phyloP scores from a whole-genome alignment of 2,797 vertebrate genomes.

The Mergus octosetaceus region DNA sequence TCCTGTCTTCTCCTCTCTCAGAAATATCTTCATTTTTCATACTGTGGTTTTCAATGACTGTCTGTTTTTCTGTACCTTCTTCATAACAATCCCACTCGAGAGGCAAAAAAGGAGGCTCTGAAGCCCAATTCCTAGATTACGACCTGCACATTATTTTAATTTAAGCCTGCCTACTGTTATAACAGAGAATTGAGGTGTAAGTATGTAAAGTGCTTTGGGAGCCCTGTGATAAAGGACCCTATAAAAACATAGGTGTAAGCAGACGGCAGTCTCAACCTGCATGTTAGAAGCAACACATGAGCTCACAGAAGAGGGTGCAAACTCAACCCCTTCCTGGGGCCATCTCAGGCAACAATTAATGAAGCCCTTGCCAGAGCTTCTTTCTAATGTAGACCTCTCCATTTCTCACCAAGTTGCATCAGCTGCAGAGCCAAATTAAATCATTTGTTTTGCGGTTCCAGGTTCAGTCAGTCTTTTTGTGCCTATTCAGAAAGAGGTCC shows the following conservation, averaged over 20 bases:
- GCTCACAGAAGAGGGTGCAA: constrained; percentile 6
- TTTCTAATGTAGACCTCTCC: background rate
- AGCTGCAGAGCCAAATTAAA: background rate
- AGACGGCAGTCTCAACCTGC: constrained; percentile 46
- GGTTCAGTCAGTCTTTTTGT: background rate
- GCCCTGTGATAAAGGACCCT: constrained; percentile 51
- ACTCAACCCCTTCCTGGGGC: background rate
- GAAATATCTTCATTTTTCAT: constrained; percentile 8
- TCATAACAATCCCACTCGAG: constrained; percentile 31
- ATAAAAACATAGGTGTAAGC: constrained; percentile 66
- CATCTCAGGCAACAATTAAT: background rate
- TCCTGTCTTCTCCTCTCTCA: background rate
- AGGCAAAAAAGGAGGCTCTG: constrained; percentile 48
- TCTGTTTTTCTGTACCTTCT: constrained; percentile 24
- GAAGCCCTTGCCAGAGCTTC: background rate
- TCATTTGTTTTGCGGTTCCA: background rate
- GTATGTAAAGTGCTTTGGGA: constrained; percentile 67
- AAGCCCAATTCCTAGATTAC: constrained; percentile 59
- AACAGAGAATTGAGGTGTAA: constrained; percentile 65
- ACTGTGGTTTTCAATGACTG: background rate
- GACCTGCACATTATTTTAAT: constrained; percentile 57
- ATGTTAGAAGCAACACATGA: background rate
- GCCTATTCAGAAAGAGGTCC: background rate
- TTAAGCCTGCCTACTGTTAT: constrained; percentile 57
- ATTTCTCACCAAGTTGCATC: background rate